A percentile compares a stretch with the other conserved stretches of the same genome.
These are phyloP conservation scores for Chironex yamaguchii DNA, from an alignment of 30 jellyfish, hydroid and myxozoan genomes.

Conservation along the genomic window DNA sequence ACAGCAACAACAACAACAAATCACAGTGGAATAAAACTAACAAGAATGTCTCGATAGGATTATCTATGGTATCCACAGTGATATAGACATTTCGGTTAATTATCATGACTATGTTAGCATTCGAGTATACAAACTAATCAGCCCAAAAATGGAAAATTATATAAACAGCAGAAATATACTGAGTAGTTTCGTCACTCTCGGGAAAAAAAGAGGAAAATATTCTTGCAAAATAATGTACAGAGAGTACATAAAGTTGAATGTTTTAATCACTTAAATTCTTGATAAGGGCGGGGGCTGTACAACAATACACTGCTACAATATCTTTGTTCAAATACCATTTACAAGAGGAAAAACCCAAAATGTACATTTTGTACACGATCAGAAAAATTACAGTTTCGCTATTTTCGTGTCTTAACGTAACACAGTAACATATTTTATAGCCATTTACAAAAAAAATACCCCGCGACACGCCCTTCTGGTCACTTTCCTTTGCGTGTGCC, in stretches of 20 bases:
- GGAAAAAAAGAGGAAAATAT: not conserved
- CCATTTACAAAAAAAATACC: not conserved
- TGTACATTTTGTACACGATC: slow-evolving; percentile 53
- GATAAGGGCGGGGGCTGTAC: not conserved
- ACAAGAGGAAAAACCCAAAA: slow-evolving; percentile 74
- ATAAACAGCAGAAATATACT: not conserved
- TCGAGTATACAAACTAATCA: not conserved
- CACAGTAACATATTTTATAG: not conserved
- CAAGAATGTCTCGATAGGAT: too few relatives aligned
- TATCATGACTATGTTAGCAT: not conserved
- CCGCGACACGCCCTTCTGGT: too few relatives aligned
- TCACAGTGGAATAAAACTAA: too few relatives aligned
- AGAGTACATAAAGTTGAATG: not conserved
- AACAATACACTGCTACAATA: not conserved
- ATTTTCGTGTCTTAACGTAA: not conserved
- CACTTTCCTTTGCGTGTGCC: too few relatives aligned
- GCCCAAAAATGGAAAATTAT: not conserved
- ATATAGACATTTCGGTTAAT: not conserved
- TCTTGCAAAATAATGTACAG: not conserved
- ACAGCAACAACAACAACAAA: too few relatives aligned
- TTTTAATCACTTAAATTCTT: not conserved
- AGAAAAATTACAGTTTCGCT: not conserved
- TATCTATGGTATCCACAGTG: too few relatives aligned
- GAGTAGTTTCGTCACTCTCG: not conserved
- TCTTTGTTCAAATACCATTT: slow-evolving; percentile 69